Percentiles rank a stretch among this genome's conserved stretches.
These are phyloP conservation scores for Rhinogobius similis DNA, from an alignment of 2,113 vertebrate genomes.

Conservation along the genomic window DNA sequence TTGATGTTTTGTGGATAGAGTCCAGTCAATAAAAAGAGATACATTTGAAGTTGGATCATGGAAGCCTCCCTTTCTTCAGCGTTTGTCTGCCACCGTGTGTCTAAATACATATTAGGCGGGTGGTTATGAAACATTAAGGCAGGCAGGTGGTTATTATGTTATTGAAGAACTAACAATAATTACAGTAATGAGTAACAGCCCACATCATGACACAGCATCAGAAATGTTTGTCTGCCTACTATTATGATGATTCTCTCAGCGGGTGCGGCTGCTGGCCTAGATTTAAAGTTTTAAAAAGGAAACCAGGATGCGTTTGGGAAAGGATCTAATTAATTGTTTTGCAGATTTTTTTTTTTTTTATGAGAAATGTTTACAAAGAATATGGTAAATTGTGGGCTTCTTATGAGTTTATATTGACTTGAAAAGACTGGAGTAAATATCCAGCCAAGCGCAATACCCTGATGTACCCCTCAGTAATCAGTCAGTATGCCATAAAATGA, in stretches of 20 bases:
- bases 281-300: neutral
- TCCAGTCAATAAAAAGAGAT: slow-evolving; percentile 15
- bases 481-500: slow-evolving; percentile 16
- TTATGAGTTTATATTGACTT: neutral
- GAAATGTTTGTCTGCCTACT: neutral
- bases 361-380: neutral
- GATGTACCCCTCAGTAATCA: neutral
- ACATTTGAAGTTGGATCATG: slow-evolving; percentile 7
- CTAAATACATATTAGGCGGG: neutral
- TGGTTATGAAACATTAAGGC: neutral
- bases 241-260: slow-evolving; percentile 1
- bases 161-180: neutral
- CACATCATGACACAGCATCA: slow-evolving; percentile 1
- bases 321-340: neutral
- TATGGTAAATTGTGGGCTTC: neutral
- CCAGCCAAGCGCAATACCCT: neutral
- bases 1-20: slow-evolving; percentile 52
- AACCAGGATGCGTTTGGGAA: neutral
- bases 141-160: neutral
- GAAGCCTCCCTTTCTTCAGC: slow-evolving; percentile 10
- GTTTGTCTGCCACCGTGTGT: neutral
- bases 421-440: neutral
- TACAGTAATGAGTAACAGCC: neutral
- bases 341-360: neutral
- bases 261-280: neutral